Percentiles rank a stretch among this genome's conserved stretches.
Evolutionary conservation across 2,113 vertebrate genomes (phyloP).

Genomic region (Arenaria interpres): DNA sequence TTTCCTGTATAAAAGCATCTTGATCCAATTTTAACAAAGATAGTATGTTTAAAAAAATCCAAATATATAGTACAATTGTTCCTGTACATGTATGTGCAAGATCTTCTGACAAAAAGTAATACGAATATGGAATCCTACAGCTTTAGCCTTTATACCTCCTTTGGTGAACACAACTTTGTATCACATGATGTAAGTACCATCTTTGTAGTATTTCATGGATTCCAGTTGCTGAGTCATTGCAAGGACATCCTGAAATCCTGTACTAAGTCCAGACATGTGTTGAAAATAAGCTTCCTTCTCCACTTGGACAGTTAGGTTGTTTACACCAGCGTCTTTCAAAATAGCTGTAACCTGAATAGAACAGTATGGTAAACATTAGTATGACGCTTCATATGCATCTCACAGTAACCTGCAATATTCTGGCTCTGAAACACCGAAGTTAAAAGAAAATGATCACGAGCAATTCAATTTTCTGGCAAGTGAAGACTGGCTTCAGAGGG

Average conservation of each 20-base stretch:
- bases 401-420: background rate
- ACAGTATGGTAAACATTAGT: background rate
- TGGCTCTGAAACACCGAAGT: background rate
- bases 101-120: slow-evolving; percentile 39
- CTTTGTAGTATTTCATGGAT: slow-evolving; percentile 90
- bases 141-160: background rate
- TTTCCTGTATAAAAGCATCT: slow-evolving; percentile 66
- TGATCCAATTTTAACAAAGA: slow-evolving; percentile 63
- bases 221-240: slow-evolving; percentile 96
- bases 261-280: slow-evolving; percentile 97
- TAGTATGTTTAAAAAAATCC: slow-evolving; percentile 48
- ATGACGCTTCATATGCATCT: background rate
- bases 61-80: slow-evolving; percentile 64
- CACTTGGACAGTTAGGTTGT: slow-evolving; percentile 95
- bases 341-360: slow-evolving; percentile 86
- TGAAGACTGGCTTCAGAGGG: background rate
- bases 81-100: slow-evolving; percentile 70
- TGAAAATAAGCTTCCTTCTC: slow-evolving; percentile 99
- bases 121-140: slow-evolving; percentile 5
- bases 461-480: background rate
- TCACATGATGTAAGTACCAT: slow-evolving; percentile 96
- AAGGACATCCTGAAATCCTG: slow-evolving; percentile 93
- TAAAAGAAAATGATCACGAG: background rate
- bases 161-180: background rate
- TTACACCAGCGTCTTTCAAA: slow-evolving; percentile 93